Evolutionary conservation across 2,888 invertebrate genomes (phyloP), one percentile per base, ranked within the genome.

Genomic region (Mystacides longicornis): DNA sequence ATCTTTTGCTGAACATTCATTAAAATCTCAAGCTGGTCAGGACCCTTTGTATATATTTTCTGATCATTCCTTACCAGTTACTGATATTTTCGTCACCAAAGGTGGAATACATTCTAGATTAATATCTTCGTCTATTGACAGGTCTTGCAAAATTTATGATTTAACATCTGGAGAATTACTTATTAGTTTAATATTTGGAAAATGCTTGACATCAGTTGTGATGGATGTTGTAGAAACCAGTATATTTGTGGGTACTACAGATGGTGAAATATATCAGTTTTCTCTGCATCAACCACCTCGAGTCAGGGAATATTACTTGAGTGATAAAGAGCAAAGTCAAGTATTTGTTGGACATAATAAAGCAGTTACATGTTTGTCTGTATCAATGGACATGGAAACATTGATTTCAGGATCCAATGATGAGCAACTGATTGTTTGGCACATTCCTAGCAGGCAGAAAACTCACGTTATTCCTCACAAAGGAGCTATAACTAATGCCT

Each of bases 121-220:
- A 57, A 82, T 81, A 51, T 86, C 93, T 0, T 84, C 85, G 2
- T 93, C 94, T 0, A 69, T 82, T 52, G 95, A 96, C 68, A 82
- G 87, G 63, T 88, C 90, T 9, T 87, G 89, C 65, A 87, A 87
- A 70, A 78, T 95, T 19, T 93, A 91, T 71, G 86, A 89, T 61
- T 68, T 93, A 11, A 67, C 78, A 14, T 79, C 80, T 23, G 93
- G 92, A 20, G 74, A 75, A 42, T 68, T 87, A 61, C 69, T 95
- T 37, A 68, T 90, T 0, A 87, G 85, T 56, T 68, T 94, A 37
- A 80, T 91, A 0, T 90, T 90, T 69, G 82, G 86, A 60, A 77
- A 80, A 31, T 78, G 83, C 2, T 71, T 94, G 14, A 82, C 83
- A 2, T 75, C 87, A 2, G 79, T 93, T 2, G 70, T 79, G 19